Evolutionary conservation across 2,888 invertebrate genomes (phyloP), one percentile per base, ranked within the genome.

Genomic region (Pachydiplax longipennis): DNA sequence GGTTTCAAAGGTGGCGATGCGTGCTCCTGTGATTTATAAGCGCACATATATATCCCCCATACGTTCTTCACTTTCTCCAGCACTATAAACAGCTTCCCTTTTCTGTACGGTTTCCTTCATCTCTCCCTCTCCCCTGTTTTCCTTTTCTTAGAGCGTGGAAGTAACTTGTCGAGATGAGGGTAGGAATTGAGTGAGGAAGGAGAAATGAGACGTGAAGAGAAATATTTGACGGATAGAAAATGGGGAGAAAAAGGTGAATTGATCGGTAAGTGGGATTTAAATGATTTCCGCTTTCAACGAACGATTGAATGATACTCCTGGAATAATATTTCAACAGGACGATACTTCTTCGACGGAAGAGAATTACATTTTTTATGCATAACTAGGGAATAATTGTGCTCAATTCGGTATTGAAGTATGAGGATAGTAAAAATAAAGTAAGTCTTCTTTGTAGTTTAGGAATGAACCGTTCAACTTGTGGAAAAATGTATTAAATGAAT

Each of bases 1-100:
- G 87, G 83, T 61, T 58, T 31, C 61, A 61, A 37, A 87, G 87
- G 58, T 87, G 61, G 61, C 87, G 37, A 40, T 87, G 87, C 87
- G 87, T 87, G 40, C 65, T 40, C 35, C 65, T 22, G 58, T 58
- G 61, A 87, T 58, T 58, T 87, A 87, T 87, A 87, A 61, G n/a
- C 37, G 22, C 37, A 87, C 3, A 58, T 87, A 61, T 61, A 48
- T 87, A 31, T n/a, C n/a, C 35, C 13, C 37, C 22, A 31, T 61
- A 65, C 22, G 58, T 65, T 58, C 37, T 22, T 53, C 18, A 44
- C 12, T 82, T 12, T 31, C 15, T 53, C 2, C n/a, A 44, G 10
- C 15, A 1, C 13, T 4, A 81, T 12, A 31, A 10, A n/a, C 31
- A 83, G 53, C 22, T 48, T 25, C 48, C 48, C 25, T 25, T 58